Conservation (phyloP, 1,140 invertebrate genomes). For the Acromyrmex echinatior region DNA sequence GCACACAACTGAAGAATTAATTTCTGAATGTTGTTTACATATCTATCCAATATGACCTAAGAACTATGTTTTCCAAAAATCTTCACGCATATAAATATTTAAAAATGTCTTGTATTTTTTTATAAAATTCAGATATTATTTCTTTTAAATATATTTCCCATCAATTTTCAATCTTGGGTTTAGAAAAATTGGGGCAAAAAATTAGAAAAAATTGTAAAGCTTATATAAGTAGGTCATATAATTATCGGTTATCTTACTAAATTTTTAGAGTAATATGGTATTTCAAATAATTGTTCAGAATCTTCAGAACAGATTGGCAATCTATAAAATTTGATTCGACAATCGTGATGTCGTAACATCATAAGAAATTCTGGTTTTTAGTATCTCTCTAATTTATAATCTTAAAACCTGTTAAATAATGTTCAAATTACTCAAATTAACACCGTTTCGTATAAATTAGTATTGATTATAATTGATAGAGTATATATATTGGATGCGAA, state of each 20-base stretch:
- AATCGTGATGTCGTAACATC: neutral
- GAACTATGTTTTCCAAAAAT: neutral
- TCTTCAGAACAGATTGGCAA: neutral
- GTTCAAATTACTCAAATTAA: neutral
- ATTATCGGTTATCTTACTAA: neutral
- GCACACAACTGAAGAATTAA: neutral
- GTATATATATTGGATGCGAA: slow-evolving; percentile 5
- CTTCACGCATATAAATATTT: neutral
- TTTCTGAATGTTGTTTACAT: neutral
- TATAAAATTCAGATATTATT: too few relatives aligned
- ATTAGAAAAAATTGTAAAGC: too few relatives aligned
- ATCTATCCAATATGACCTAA: too few relatives aligned
- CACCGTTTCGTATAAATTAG: neutral
- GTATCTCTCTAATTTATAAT: slow-evolving; percentile 28
- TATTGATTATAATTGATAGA: too few relatives aligned
- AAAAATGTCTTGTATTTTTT: too few relatives aligned
- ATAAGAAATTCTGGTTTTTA: neutral
- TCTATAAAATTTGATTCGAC: slow-evolving; percentile 1
- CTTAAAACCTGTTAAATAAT: neutral
- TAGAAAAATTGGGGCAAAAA: too few relatives aligned
- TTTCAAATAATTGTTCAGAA: neutral
- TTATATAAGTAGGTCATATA: too few relatives aligned
- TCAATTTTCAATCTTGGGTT: too few relatives aligned
- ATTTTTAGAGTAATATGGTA: neutral
- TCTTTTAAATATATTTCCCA: too few relatives aligned